These are phyloP conservation scores for Phoxinus dragarum DNA, from an alignment of 2,797 vertebrate species.

Conservation along the genomic window DNA sequence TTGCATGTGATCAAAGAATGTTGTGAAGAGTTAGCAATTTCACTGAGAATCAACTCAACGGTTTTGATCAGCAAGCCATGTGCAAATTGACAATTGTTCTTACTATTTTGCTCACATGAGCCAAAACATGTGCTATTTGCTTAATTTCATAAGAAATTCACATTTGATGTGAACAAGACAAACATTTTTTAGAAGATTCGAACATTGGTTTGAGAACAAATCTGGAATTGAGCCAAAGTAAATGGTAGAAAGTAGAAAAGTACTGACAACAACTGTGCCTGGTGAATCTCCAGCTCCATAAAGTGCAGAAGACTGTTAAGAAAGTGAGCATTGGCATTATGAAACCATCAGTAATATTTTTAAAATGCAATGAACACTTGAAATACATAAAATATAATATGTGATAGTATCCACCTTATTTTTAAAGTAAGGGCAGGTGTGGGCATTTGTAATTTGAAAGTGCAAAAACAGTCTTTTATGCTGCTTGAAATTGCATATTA, in stretches of 20 bases:
- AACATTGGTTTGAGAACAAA: neutral
- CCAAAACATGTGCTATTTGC: neutral
- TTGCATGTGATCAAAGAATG: neutral
- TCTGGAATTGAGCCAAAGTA: neutral
- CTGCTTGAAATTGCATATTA: neutral
- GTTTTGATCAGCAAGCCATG: neutral
- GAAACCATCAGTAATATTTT: neutral
- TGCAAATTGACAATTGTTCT: neutral
- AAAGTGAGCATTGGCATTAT: neutral
- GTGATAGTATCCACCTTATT: neutral
- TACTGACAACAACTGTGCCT: neutral
- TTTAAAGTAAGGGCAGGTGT: neutral
- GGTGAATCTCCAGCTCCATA: neutral
- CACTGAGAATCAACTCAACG: neutral
- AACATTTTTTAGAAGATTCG: neutral
- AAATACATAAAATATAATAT: neutral
- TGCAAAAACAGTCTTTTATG: neutral
- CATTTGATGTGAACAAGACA: neutral
- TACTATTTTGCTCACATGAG: neutral
- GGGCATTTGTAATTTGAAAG: neutral
- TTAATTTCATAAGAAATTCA: neutral
- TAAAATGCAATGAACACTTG: neutral
- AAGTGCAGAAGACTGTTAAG: neutral
- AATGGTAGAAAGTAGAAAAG: neutral
- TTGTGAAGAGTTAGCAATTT: neutral